These are phyloP conservation scores for Microctenopoma stevenorrisi DNA, from an alignment of 2,797 vertebrate species.

Conservation along the genomic window DNA sequence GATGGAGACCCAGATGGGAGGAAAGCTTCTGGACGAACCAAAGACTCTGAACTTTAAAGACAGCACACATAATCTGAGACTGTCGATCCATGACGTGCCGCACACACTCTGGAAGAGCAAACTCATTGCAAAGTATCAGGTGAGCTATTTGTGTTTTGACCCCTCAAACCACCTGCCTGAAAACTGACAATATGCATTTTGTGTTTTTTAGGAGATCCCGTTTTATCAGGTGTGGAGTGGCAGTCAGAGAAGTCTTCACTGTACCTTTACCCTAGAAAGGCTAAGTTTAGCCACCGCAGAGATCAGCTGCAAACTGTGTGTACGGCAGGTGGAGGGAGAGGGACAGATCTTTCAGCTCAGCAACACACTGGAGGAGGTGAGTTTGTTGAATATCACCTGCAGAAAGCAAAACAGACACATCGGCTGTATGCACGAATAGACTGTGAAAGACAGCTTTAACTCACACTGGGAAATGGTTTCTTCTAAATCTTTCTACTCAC, in stretches of 20 bases:
- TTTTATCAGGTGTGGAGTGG: constrained; percentile 97
- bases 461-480: not conserved
- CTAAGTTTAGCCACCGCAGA: constrained; percentile 90
- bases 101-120: constrained; percentile 98
- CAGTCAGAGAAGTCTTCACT: constrained; percentile 92
- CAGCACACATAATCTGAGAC: constrained; percentile 95
- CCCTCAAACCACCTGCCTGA: not conserved
- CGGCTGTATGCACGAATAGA: not conserved
- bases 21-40: constrained; percentile 96
- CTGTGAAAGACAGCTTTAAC: not conserved
- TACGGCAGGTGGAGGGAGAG: constrained; percentile 97
- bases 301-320: constrained; percentile 95
- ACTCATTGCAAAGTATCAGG: constrained; percentile 93
- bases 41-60: constrained; percentile 98
- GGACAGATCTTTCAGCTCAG: constrained; percentile 98
- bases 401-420: not conserved
- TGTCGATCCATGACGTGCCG: constrained; percentile 94
- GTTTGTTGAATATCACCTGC: constrained; percentile 2
- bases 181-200: not conserved
- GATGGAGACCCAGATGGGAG: constrained; percentile 96
- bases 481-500: constrained; percentile 3
- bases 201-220: constrained; percentile 87
- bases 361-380: constrained; percentile 92
- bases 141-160: constrained; percentile 30
- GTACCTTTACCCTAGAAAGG: constrained; percentile 95